phyloP scores from a whole-genome alignment of 2,888 invertebrate species.

The Cerceris rybyensis region DNA sequence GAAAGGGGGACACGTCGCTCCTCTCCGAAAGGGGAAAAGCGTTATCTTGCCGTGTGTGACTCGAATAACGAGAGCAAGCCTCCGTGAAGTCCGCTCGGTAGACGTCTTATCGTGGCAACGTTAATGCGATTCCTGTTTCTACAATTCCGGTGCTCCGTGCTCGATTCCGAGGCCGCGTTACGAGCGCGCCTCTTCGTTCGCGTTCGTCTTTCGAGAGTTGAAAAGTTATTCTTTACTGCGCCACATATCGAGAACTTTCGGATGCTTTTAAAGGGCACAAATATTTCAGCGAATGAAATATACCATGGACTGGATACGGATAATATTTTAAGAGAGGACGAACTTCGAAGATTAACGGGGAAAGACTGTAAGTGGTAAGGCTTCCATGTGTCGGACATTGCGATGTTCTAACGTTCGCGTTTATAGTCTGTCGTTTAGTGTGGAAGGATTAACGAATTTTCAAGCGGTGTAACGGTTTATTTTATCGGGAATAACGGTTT shows the following conservation, averaged over 20 bases:
- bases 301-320: not conserved
- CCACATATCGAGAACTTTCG: not conserved
- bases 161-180: constrained; percentile 31
- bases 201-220: constrained; percentile 9
- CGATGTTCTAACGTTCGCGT: too few relatives aligned
- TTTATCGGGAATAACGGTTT: too few relatives aligned
- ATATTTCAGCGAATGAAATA: not conserved
- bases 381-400: too few relatives aligned
- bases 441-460: too few relatives aligned
- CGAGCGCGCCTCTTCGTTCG: not conserved
- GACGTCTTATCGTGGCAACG: constrained; percentile 64
- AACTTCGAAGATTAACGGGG: too few relatives aligned
- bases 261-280: not conserved
- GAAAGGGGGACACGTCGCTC: constrained; percentile 64
- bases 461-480: too few relatives aligned
- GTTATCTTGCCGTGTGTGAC: constrained; percentile 74
- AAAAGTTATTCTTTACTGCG: constrained; percentile 15
- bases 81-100: constrained; percentile 55
- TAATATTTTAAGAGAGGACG: too few relatives aligned
- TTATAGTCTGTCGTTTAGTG: too few relatives aligned
- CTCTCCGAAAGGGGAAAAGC: constrained; percentile 63
- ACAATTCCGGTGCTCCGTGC: constrained; percentile 50
- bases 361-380: too few relatives aligned
- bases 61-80: constrained; percentile 74
- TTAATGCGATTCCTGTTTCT: constrained; percentile 67